Conservation (phyloP, 2,888 invertebrate genomes). For the Altica lythri region DNA sequence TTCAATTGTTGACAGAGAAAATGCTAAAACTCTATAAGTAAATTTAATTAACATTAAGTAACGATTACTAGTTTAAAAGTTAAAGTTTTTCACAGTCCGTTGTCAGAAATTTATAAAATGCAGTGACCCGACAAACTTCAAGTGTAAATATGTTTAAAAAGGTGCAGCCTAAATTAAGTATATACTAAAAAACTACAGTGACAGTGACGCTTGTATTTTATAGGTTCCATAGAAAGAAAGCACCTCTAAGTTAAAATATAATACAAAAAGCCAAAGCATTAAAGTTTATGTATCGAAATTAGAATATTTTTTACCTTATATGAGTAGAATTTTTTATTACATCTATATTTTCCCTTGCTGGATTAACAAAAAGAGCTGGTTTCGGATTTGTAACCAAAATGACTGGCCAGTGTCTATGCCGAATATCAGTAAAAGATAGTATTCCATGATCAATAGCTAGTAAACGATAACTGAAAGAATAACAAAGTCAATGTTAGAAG, state of each 20-base stretch:
- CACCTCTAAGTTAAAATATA: no score
- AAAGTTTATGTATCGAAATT: background rate
- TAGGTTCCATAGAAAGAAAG: no score
- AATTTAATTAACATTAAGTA: no score
- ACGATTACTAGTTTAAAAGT: no score
- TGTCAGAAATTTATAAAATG: no score
- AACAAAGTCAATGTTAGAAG: background rate
- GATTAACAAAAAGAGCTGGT: slow-evolving; percentile 74
- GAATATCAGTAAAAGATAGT: slow-evolving; percentile 81
- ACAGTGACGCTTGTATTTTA: no score
- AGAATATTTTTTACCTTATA: slow-evolving; percentile 67
- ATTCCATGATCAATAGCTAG: slow-evolving; percentile 88
- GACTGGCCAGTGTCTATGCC: slow-evolving; percentile 79
- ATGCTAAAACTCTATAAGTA: slow-evolving; percentile 70
- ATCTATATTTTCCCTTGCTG: slow-evolving; percentile 72
- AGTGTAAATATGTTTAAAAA: no score
- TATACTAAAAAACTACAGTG: no score
- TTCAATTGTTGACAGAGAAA: slow-evolving; percentile 69
- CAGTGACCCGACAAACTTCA: no score
- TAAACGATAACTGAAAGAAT: slow-evolving; percentile 68
- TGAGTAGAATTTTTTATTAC: slow-evolving; percentile 73
- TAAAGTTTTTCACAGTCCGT: no score
- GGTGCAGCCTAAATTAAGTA: no score
- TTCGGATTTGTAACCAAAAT: slow-evolving; percentile 91
- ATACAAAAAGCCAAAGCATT: slow-evolving; percentile 3